phyloP scores from a whole-genome alignment of 2,888 invertebrate species.

The Drosophila mimetica region DNA sequence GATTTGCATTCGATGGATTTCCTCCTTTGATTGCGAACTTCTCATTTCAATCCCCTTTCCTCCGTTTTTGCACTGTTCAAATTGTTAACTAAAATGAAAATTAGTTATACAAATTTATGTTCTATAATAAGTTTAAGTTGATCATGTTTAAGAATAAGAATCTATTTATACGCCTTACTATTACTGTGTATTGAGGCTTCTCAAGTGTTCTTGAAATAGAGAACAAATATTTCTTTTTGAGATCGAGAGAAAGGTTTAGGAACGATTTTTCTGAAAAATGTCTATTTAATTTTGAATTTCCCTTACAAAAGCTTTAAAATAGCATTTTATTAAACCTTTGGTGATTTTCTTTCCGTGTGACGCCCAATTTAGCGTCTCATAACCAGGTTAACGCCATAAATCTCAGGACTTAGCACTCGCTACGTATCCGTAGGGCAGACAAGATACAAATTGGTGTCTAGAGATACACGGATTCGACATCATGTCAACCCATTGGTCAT shows the following conservation, averaged over 20 bases:
- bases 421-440: slow-evolving; percentile 26
- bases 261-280: too few species aligned
- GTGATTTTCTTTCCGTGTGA: neutral
- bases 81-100: neutral
- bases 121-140: too few species aligned
- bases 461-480: slow-evolving; percentile 3
- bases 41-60: neutral
- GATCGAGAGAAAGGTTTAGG: too few species aligned
- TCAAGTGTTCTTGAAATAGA: too few species aligned
- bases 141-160: too few species aligned
- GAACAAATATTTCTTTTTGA: too few species aligned
- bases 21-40: slow-evolving; percentile 8
- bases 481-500: slow-evolving; percentile 15
- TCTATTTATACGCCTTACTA: too few species aligned
- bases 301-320: too few species aligned
- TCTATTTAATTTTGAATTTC: too few species aligned
- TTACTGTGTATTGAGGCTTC: too few species aligned
- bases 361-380: neutral
- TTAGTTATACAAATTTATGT: neutral
- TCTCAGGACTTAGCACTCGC: neutral
- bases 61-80: neutral
- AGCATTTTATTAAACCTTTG: too few species aligned
- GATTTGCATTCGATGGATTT: slow-evolving; percentile 21
- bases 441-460: neutral
- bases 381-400: neutral